Evolutionary conservation across 92 coral and sea anemone genomes (phyloP).

Genomic region (Actinernus sp.): DNA sequence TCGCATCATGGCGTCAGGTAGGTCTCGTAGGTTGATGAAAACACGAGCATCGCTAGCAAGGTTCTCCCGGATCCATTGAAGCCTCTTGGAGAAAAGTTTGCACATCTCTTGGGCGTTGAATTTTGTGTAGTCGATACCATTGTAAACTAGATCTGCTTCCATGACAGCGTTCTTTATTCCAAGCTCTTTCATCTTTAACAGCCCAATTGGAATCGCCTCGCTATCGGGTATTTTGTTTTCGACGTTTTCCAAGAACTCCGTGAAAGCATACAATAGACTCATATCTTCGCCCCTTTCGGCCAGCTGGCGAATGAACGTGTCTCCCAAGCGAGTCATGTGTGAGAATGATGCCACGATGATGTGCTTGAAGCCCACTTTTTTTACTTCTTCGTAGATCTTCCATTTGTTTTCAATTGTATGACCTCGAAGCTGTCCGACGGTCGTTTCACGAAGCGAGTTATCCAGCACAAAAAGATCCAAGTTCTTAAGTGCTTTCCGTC

Average conservation of each 20-base stretch:
- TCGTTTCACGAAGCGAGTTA: too few species aligned
- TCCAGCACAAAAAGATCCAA: slow-evolving; percentile 55
- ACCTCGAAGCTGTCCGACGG: too few species aligned
- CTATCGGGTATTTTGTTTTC: slow-evolving; percentile 44
- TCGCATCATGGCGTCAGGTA: slow-evolving; percentile 48
- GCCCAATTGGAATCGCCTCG: slow-evolving; percentile 63
- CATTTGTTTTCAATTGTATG: too few species aligned
- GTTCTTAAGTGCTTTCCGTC: slow-evolving; percentile 17
- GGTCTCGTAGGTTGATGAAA: too few species aligned
- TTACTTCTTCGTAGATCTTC: too few species aligned
- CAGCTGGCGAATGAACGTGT: slow-evolving; percentile 61
- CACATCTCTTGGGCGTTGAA: slow-evolving; percentile 54
- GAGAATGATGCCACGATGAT: slow-evolving; percentile 82
- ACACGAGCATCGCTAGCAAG: too few species aligned
- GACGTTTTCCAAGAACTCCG: slow-evolving; percentile 65
- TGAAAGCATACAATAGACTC: slow-evolving; percentile 66
- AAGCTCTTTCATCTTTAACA: slow-evolving; percentile 59
- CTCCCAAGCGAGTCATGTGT: slow-evolving; percentile 86
- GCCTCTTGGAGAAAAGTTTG: slow-evolving; percentile 27
- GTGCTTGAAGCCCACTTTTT: slow-evolving; percentile 52
- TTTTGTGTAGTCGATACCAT: slow-evolving; percentile 56
- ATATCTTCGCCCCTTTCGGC: slow-evolving; percentile 68
- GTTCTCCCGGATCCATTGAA: slow-evolving; percentile 62
- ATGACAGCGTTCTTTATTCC: slow-evolving; percentile 67
- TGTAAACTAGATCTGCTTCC: slow-evolving; percentile 69